A percentile compares a stretch with the other conserved stretches of the same genome.
Conservation (phyloP, 1,140 invertebrate species). For the Ruditapes philippinarum region DNA sequence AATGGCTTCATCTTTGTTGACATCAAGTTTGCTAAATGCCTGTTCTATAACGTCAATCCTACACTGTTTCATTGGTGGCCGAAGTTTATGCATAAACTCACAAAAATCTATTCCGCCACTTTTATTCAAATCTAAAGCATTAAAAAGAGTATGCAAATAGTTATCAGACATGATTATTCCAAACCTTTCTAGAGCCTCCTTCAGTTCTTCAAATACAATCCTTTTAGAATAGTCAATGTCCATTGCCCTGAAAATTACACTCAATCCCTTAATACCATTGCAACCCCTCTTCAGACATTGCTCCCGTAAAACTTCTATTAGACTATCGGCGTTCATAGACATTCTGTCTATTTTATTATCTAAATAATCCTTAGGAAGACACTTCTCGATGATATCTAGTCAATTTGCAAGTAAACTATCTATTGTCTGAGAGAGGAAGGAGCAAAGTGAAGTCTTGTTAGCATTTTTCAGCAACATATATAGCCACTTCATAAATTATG, state of each 20-base stretch:
- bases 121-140: constrained; percentile 70
- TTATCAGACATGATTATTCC: constrained; percentile 69
- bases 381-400: too few species aligned
- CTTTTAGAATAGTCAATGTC: constrained; percentile 82
- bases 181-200: constrained; percentile 67
- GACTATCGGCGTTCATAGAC: constrained; percentile 29
- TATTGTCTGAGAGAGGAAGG: too few species aligned
- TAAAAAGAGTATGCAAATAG: constrained; percentile 68
- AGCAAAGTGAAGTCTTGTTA: too few species aligned
- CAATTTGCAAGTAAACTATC: too few species aligned
- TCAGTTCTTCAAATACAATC: constrained; percentile 77
- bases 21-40: constrained; percentile 95
- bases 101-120: constrained; percentile 74
- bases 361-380: too few species aligned
- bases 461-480: too few species aligned
- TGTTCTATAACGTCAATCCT: constrained; percentile 92
- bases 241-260: constrained; percentile 77
- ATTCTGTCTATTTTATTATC: neutral
- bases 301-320: constrained; percentile 54
- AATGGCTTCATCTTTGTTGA: constrained; percentile 93
- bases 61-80: constrained; percentile 93
- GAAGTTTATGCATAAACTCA: constrained; percentile 74
- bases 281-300: constrained; percentile 72
- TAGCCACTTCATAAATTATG: too few species aligned
- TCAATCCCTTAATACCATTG: constrained; percentile 78